Evolutionary conservation across 2,888 invertebrate species (phyloP).

Genomic region (Oscheius myriophilus): DNA sequence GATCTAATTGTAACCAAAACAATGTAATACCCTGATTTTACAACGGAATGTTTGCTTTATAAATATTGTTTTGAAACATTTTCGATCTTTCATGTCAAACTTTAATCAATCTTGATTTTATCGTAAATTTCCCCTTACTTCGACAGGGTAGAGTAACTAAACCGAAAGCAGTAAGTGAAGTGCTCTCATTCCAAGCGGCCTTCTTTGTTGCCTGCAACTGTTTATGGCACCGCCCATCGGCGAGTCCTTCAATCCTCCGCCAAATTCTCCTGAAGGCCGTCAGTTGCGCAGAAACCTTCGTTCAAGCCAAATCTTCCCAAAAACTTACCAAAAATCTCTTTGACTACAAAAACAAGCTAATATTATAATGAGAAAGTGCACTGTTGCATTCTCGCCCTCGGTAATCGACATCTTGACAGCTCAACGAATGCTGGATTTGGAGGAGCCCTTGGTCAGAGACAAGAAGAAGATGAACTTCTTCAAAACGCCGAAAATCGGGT

Average conservation of each 20-base stretch:
- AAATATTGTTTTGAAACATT: too few relatives aligned
- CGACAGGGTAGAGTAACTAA: too few relatives aligned
- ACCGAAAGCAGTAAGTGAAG: too few relatives aligned
- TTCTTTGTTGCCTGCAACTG: constrained; percentile 8
- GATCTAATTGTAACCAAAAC: too few relatives aligned
- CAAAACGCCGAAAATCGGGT: constrained; percentile 46
- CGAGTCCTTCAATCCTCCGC: constrained; percentile 1
- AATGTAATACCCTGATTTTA: too few relatives aligned
- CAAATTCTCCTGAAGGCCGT: too few relatives aligned
- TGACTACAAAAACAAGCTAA: neutral
- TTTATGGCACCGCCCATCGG: constrained; percentile 9
- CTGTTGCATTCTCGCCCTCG: constrained; percentile 50
- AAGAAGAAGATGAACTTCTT: constrained; percentile 48
- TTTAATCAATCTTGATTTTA: too few relatives aligned
- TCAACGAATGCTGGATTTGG: constrained; percentile 50
- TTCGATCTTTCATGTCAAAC: too few relatives aligned
- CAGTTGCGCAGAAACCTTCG: neutral
- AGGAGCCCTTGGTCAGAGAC: constrained; percentile 48
- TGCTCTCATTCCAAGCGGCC: neutral
- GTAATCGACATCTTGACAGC: constrained; percentile 52
- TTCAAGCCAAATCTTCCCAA: neutral
- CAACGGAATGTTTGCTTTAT: too few relatives aligned
- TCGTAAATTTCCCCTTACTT: too few relatives aligned
- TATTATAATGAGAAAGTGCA: constrained; percentile 35
- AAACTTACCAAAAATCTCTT: neutral